These are phyloP conservation scores for Hystrix cristata DNA, from an alignment of 2,113 vertebrate species.

Conservation along the genomic window DNA sequence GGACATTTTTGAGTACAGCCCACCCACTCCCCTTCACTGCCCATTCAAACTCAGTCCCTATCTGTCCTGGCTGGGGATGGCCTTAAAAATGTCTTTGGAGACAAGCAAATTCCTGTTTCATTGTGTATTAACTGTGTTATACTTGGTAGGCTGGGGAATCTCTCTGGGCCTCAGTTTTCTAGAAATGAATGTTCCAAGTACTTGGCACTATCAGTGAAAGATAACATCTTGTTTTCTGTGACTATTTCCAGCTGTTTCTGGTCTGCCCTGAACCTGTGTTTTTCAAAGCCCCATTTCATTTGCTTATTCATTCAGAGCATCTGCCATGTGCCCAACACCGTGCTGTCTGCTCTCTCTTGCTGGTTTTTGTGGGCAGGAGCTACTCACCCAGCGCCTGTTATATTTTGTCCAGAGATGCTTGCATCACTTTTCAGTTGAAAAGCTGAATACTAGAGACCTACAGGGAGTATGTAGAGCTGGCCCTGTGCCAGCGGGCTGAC, in stretches of 20 bases:
- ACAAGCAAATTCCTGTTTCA: not conserved
- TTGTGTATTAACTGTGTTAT: not conserved
- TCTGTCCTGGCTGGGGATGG: not conserved
- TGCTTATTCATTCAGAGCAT: not conserved
- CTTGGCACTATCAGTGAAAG: not conserved
- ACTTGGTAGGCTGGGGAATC: not conserved
- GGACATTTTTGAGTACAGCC: accelerated
- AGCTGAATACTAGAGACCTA: not conserved
- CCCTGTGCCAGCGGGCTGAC: not conserved
- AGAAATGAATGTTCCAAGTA: not conserved
- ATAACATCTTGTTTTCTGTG: not conserved
- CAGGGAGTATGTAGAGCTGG: too few relatives aligned
- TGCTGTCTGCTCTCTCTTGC: too few relatives aligned
- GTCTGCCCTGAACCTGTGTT: not conserved
- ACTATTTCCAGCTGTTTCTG: not conserved
- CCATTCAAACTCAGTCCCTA: accelerated
- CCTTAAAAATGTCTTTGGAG: not conserved
- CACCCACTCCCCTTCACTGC: not conserved
- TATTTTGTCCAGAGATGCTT: not conserved
- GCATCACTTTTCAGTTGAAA: not conserved
- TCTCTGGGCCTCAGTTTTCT: not conserved
- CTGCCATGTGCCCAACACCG: accelerated
- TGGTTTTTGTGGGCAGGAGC: not conserved
- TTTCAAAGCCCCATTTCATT: not conserved
- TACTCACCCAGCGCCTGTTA: not conserved